Evolutionary conservation across 2,113 vertebrate species (phyloP), one percentile per base, ranked within the genome.

Genomic region (Ornithorhynchus anatinus): DNA sequence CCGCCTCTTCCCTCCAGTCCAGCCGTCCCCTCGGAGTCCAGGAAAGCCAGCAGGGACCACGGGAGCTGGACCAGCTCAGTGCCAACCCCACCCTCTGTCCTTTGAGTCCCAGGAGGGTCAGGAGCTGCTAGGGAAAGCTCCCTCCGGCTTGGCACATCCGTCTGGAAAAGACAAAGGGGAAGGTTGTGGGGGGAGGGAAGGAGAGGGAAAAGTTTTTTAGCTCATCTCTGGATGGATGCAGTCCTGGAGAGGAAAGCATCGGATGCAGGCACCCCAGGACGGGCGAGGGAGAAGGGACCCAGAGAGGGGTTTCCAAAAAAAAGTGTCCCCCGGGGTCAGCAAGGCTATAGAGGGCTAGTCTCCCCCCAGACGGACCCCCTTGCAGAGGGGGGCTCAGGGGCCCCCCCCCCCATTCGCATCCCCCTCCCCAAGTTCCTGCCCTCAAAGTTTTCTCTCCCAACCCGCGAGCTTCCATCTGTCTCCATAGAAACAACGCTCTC

Each of bases 191-290:
- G n/a, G 8, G 3, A 5, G 17, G 47, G 15, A 50, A 5, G 11
- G 15, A n/a, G 15, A 56, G 23, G 56, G 66, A 53, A 79, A 87
- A 85, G 85, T 72, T 85, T 87, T 85, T 54, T 43, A 19, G 51
- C 62, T 37, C 0, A 8, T 65, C 33, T 66, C 38, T 59, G 2
- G n/a, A 15, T 2, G 4, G 54, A 31, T n/a, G n/a, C n/a, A n/a
- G n/a, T 51, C 22, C 47, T 62, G 47, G 17, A 19, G 23, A 45
- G 23, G 7, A 4, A 44, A 22, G n/a, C n/a, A n/a, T 16, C 40
- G 31, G 31, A 50, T 50, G 25, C 16, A 50, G 25, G 37, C 48
- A 32, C 38, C 59, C 40, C 1, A 11, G 40, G 17, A 3, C 40
- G 4, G 6, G 20, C 32, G 36, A 35, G 42, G 44, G 22, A 44